Base-by-base conservation (phyloP, 2,797 vertebrate species). In the Diceros bicornis region DNA sequence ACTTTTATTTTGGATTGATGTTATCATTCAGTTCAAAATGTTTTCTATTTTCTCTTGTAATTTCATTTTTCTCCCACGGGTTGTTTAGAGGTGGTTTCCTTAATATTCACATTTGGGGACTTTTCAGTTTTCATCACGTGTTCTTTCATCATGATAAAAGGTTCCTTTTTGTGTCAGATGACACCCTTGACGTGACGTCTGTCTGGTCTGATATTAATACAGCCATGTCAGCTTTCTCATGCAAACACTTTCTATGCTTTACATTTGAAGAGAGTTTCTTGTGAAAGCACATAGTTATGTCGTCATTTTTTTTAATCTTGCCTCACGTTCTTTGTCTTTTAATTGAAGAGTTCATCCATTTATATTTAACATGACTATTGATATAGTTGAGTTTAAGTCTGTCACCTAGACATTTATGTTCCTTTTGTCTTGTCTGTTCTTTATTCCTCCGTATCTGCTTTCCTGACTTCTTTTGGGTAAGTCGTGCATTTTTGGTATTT, bases 321-420 rank as follows among this genome's bases (percentile, higher is more conserved):
- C 29, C 37, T 74, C 29, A 68, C 59, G 52, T 61, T 78, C 44
- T 89, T 50, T 93, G 41, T 86, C n/a, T 96, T 78, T 84, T 57
- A 41, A 25, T 84, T 77, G 37, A 91, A 21, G 52, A 61, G 13
- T 91, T 55, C 86, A 20, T 57, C 47, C 21, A 29, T 69, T 81
- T 88, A 66, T 25, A 61, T 93, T 86, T 85, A 92, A 89, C 61
- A 5, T 57, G 52, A 47, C 29, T 55, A 7, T 12, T 55, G 66
- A 37, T 74, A 69, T 2, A 89, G 1, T 84, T 68, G 57, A 17
- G 59, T 74, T 91, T 75, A 83, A 64, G 4, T 47, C n/a, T 41
- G 32, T 25, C 37, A 32, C 74, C 37, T 75, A 55, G 55, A 14
- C 64, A 61, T 29, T 86, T 86, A 44, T 2, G 1, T 55, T 69